Evolutionary conservation across 2,888 invertebrate species (phyloP).

Genomic region (Nymphalis urticae): DNA sequence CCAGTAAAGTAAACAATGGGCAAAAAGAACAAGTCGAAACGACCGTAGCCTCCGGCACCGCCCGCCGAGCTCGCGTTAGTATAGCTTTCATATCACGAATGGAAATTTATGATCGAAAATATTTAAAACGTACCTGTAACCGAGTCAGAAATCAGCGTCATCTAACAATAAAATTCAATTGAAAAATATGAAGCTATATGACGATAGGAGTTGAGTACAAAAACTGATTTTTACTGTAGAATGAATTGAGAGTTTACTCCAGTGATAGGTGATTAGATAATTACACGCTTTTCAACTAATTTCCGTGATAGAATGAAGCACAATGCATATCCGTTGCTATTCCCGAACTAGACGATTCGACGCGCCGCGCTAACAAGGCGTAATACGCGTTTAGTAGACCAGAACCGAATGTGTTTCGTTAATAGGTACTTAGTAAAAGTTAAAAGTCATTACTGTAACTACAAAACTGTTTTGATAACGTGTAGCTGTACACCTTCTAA

Average conservation of each 20-base stretch:
- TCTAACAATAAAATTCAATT: not conserved
- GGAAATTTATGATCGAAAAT: slow-evolving; percentile 27
- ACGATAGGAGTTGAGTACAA: not conserved
- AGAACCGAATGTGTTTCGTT: slow-evolving; percentile 33
- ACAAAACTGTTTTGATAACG: slow-evolving; percentile 1
- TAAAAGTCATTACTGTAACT: not conserved
- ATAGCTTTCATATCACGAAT: slow-evolving; percentile 28
- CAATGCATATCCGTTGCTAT: slow-evolving; percentile 44
- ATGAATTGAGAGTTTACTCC: slow-evolving; percentile 7
- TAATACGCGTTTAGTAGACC: slow-evolving; percentile 42
- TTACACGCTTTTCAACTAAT: slow-evolving; percentile 64
- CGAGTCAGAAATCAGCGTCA: not conserved
- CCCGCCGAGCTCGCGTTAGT: slow-evolving; percentile 35
- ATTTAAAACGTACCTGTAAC: slow-evolving; percentile 19
- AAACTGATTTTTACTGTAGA: not conserved
- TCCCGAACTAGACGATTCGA: slow-evolving; percentile 49
- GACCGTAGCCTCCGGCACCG: slow-evolving; percentile 41
- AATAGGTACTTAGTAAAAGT: slow-evolving; percentile 23
- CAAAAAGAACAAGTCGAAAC: slow-evolving; percentile 60
- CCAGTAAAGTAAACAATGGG: slow-evolving; percentile 78
- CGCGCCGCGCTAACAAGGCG: slow-evolving; percentile 52
- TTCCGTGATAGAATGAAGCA: slow-evolving; percentile 53
- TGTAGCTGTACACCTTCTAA: not conserved
- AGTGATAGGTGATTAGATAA: slow-evolving; percentile 45
- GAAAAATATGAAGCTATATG: not conserved